phyloP scores from a whole-genome alignment of 2,113 vertebrate species.

The Rissa tridactyla region DNA sequence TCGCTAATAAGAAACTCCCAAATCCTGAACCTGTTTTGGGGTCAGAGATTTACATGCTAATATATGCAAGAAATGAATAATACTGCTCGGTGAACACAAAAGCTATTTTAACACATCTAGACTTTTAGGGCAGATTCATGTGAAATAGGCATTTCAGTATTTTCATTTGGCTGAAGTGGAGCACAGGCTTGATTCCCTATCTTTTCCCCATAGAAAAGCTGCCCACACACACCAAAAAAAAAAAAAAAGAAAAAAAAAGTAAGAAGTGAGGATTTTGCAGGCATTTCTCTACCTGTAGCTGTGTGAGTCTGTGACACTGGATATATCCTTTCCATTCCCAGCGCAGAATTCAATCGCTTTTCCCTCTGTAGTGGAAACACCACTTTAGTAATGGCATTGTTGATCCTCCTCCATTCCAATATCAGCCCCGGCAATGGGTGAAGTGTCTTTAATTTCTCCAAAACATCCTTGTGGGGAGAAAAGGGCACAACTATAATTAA shows the following conservation, averaged over 20 bases:
- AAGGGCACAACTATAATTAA: background rate
- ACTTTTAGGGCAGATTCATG: background rate
- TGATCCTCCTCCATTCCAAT: conserved; percentile 95
- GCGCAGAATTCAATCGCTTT: conserved; percentile 76
- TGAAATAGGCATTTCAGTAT: background rate
- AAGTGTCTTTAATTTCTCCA: conserved; percentile 88
- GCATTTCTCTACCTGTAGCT: conserved; percentile 85
- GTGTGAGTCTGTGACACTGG: conserved; percentile 89
- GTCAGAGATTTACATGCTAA: background rate
- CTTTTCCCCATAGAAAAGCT: background rate
- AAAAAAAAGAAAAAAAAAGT: background rate
- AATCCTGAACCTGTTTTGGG: background rate
- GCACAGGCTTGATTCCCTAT: background rate
- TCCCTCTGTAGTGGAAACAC: conserved; percentile 92
- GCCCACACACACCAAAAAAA: rapidly evolving
- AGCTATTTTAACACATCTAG: background rate
- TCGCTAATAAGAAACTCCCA: background rate
- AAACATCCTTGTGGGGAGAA: conserved; percentile 79
- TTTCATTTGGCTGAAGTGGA: background rate
- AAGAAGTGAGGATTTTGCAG: background rate
- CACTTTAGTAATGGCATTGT: conserved; percentile 93
- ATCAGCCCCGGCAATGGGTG: conserved; percentile 91
- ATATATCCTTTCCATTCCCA: conserved; percentile 94
- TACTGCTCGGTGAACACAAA: background rate
- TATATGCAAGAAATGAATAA: background rate